Base-by-base conservation (phyloP, 2,113 vertebrate genomes). In the Siniperca chuatsi region DNA sequence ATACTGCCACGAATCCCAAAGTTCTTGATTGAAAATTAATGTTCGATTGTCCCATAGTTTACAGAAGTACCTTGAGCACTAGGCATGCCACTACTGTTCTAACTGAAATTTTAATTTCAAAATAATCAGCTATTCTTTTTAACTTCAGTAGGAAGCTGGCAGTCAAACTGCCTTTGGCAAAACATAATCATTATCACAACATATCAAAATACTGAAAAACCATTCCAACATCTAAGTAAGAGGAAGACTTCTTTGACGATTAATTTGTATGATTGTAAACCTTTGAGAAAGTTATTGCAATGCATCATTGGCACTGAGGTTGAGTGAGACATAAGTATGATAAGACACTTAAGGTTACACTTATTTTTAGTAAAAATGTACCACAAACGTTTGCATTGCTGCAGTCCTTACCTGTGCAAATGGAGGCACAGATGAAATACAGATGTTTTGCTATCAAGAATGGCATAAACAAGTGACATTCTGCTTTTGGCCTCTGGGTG, bases 401-500 rank as follows among this genome's bases (percentile, higher is more conserved):
- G 7, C 2, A 1, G 15, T 74, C 35, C 8, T 20, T 25, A 21
- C 9, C n/a, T 55, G 29, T 68, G 37, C n/a, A 57, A 65, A 52
- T 9, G 3, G 6, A 44, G 3, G 33, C 11, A 72, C 5, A 60
- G 33, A 9, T 64, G 37, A 79, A 64, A 78, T 20, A 9, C 60
- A 76, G 70, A 64, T 50, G 42, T 62, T 37, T 15, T 52, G 7
- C 16, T 6, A 9, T 64, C 21, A 48, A 35, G 12, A 46, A 29
- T 6, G 10, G 35, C 6, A 35, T 42, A 9, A 75, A 10, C 10
- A 11, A 20, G 44, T 18, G 62, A 58, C 15, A 7, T 90, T 86
- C 71, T 25, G 9, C n/a, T 57, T 64, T 78, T 69, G 33, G 67
- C 89, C 94, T 92, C 92, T 92, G 72, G 92, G 77, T 93, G 93